Percentiles rank a stretch among this genome's conserved stretches.
Conservation (phyloP, 2,888 invertebrate species). For the Reticulitermes lucifugus region DNA sequence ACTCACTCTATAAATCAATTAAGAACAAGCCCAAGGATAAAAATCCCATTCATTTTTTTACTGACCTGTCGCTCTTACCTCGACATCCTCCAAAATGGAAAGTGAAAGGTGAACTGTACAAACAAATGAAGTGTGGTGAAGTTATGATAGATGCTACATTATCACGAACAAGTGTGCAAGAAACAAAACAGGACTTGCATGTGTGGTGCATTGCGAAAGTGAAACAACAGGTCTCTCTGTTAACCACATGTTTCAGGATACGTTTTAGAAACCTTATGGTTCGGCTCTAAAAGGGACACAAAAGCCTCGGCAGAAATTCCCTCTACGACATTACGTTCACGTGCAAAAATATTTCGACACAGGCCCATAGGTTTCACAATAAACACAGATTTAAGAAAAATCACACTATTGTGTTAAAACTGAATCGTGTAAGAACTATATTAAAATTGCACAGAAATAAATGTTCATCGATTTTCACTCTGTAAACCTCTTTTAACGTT, state of each 20-base stretch:
- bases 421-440: too few relatives aligned
- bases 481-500: too few relatives aligned
- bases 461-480: too few relatives aligned
- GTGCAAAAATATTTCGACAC: neutral
- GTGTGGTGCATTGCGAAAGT: conserved; percentile 1
- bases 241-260: neutral
- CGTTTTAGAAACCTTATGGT: neutral
- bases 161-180: conserved; percentile 3
- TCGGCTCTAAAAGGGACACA: neutral
- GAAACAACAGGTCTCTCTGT: neutral
- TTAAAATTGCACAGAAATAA: too few relatives aligned
- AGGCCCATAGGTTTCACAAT: neutral
- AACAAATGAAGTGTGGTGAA: conserved; percentile 23
- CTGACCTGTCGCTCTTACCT: too few relatives aligned
- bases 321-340: neutral
- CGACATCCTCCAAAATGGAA: neutral
- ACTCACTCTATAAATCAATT: too few relatives aligned
- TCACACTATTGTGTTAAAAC: too few relatives aligned
- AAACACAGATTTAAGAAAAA: too few relatives aligned
- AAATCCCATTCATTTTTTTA: too few relatives aligned
- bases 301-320: neutral
- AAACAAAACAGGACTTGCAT: neutral
- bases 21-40: too few relatives aligned
- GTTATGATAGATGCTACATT: conserved; percentile 26
- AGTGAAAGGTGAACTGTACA: conserved; percentile 35